Percentiles rank a stretch among this genome's conserved stretches.
phyloP scores from a whole-genome alignment of 2,113 vertebrate genomes.

The Marmota monax region DNA sequence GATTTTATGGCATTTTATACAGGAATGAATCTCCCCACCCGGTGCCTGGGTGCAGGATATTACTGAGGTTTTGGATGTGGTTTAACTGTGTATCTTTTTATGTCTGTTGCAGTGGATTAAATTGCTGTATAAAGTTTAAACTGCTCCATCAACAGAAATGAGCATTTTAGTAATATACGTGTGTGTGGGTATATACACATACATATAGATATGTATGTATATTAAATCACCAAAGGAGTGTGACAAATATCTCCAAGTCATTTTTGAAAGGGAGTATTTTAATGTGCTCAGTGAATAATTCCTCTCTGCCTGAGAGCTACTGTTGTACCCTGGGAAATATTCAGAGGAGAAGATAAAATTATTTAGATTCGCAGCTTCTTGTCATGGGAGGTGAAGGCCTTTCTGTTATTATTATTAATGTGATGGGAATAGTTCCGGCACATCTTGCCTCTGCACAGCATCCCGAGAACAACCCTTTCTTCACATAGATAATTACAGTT shows the following conservation, averaged over 20 bases:
- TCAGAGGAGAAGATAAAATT: slow-evolving; percentile 76
- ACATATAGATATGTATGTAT: neutral
- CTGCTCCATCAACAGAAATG: slow-evolving; percentile 62
- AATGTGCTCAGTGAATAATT: slow-evolving; percentile 70
- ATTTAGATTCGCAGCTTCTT: slow-evolving; percentile 81
- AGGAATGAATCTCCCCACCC: slow-evolving; percentile 49
- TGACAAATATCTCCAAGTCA: slow-evolving; percentile 71
- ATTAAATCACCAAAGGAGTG: slow-evolving; percentile 45
- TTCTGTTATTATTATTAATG: slow-evolving; percentile 77
- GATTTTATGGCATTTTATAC: slow-evolving; percentile 60
- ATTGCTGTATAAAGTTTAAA: slow-evolving; percentile 60
- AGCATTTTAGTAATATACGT: slow-evolving; percentile 35
- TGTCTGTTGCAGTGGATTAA: slow-evolving; percentile 51
- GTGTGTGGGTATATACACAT: neutral
- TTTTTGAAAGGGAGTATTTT: slow-evolving; percentile 76
- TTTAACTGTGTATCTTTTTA: slow-evolving; percentile 60
- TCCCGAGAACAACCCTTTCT: slow-evolving; percentile 53
- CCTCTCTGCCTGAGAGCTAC: slow-evolving; percentile 70
- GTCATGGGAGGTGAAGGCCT: slow-evolving; percentile 73
- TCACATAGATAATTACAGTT: slow-evolving; percentile 77
- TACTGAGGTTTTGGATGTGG: neutral
- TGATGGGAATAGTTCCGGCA: slow-evolving; percentile 63
- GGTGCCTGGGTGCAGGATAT: neutral
- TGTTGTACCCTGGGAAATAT: slow-evolving; percentile 74
- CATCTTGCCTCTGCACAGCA: slow-evolving; percentile 38